phyloP scores from a whole-genome alignment of 2,888 invertebrate species.

The Iphiclides podalirius region DNA sequence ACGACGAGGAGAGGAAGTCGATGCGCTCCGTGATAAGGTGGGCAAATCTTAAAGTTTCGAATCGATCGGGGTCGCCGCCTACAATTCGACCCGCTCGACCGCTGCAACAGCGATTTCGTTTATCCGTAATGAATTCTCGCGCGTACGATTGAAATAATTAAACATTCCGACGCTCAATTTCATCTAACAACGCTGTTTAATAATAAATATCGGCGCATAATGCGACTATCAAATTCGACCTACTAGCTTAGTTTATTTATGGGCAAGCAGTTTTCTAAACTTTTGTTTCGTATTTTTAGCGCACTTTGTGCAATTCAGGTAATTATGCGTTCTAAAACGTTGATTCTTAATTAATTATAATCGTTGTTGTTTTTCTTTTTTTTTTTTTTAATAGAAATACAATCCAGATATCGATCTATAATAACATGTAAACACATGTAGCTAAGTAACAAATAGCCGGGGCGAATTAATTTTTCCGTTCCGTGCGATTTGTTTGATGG shows the following conservation, averaged over 20 bases:
- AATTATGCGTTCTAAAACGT: constrained; percentile 47
- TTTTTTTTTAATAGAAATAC: too few species aligned
- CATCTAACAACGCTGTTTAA: constrained; percentile 29
- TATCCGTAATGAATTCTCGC: constrained; percentile 12
- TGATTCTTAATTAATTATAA: too few species aligned
- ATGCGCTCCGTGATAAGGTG: constrained; percentile 85
- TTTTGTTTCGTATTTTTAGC: constrained; percentile 72
- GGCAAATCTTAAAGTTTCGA: constrained; percentile 37
- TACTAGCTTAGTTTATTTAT: not conserved
- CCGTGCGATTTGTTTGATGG: too few species aligned
- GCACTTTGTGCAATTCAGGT: constrained; percentile 75
- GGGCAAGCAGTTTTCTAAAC: constrained; percentile 35
- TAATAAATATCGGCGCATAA: not conserved
- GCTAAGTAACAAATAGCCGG: not conserved
- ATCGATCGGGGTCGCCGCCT: constrained; percentile 21
- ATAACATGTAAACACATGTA: too few species aligned
- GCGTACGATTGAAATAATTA: constrained; percentile 22
- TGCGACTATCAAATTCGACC: constrained; percentile 7
- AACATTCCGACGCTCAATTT: constrained; percentile 42
- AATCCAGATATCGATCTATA: too few species aligned
- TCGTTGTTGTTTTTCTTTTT: too few species aligned
- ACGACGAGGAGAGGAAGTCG: constrained; percentile 75
- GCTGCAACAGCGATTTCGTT: constrained; percentile 8
- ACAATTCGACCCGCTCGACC: constrained; percentile 17
- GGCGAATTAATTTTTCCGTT: not conserved